phyloP scores from a whole-genome alignment of 1,140 invertebrate species.

The Drosophila fuyamai region DNA sequence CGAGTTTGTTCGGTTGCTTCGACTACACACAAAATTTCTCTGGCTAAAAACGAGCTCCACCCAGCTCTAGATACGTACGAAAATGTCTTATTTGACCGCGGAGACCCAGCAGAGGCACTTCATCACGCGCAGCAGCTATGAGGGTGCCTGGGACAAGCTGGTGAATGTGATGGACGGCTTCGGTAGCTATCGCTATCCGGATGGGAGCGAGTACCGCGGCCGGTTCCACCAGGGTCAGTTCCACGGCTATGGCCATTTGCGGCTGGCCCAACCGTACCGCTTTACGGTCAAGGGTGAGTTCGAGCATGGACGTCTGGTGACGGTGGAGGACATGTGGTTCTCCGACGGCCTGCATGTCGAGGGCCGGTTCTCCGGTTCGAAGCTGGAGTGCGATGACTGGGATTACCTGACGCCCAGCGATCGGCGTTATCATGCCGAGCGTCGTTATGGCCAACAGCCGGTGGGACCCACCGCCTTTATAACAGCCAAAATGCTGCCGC shows the following conservation, averaged over 20 bases:
- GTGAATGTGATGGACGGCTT: slow-evolving; percentile 74
- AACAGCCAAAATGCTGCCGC: slow-evolving; percentile 37
- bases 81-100: neutral
- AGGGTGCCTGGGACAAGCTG: slow-evolving; percentile 54
- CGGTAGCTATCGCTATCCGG: slow-evolving; percentile 69
- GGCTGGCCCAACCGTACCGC: slow-evolving; percentile 54
- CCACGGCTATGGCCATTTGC: slow-evolving; percentile 66
- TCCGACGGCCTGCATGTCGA: slow-evolving; percentile 59
- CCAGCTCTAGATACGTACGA: neutral
- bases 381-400: slow-evolving; percentile 51
- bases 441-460: slow-evolving; percentile 51
- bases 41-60: neutral
- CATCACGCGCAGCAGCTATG: slow-evolving; percentile 63
- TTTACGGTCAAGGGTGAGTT: slow-evolving; percentile 72
- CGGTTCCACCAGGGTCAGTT: slow-evolving; percentile 58
- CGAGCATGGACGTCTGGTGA: slow-evolving; percentile 43
- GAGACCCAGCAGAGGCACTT: slow-evolving; percentile 27
- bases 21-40: neutral
- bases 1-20: slow-evolving; percentile 20
- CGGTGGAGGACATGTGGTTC: slow-evolving; percentile 73
- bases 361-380: slow-evolving; percentile 29
- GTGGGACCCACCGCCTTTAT: slow-evolving; percentile 65
- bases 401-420: slow-evolving; percentile 58
- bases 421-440: slow-evolving; percentile 66
- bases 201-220: slow-evolving; percentile 74